Evolutionary conservation across 2,113 vertebrate genomes (phyloP), one percentile per base, ranked within the genome.

Genomic region (Pogonocichla stellata): DNA sequence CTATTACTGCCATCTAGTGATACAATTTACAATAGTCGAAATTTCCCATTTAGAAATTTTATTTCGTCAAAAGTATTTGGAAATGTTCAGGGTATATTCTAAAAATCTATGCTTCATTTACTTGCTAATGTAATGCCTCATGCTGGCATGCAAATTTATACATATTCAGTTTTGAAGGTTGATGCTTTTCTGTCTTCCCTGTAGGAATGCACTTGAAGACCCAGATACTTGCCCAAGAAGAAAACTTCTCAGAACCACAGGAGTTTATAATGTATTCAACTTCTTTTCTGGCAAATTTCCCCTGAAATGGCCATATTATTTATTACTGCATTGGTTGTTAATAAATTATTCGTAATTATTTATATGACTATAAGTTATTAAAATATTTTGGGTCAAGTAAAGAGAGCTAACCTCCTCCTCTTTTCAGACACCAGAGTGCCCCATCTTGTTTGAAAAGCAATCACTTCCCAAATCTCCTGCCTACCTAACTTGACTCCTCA

Each of bases 1-100:
- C 43, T 78, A 12, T 87, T 93, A 79, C 95, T 97, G 97, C 97
- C 97, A 97, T 79, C 97, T 97, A 97, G 92, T 90, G 96, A 67
- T 38, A 23, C 2, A n/a, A 65, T 73, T 77, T 48, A 19, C 6
- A 66, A 31, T 19, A 54, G 16, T 51, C 23, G 56, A 64, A 71
- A 22, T 10, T 43, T 71, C 42, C 12, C 6, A 18, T 40, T 74
- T 87, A 65, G n/a, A 71, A 64, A 47, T 42, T 15, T 1, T 3
- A 67, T n/a, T 53, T 7, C n/a, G 48, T 54, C 24, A 26, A 33
- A 48, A 19, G 6, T 50, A 24, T 25, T 42, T 61, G 29, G 33
- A 77, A 92, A 62, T 6, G 10, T 43, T 29, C 45, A 66, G 17
- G 5, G 22, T 9, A 31, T 56, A 42, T 25, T 85, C 28, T 26